These are phyloP conservation scores for Scopus umbretta DNA, from an alignment of 2,113 vertebrate species.

Conservation along the genomic window DNA sequence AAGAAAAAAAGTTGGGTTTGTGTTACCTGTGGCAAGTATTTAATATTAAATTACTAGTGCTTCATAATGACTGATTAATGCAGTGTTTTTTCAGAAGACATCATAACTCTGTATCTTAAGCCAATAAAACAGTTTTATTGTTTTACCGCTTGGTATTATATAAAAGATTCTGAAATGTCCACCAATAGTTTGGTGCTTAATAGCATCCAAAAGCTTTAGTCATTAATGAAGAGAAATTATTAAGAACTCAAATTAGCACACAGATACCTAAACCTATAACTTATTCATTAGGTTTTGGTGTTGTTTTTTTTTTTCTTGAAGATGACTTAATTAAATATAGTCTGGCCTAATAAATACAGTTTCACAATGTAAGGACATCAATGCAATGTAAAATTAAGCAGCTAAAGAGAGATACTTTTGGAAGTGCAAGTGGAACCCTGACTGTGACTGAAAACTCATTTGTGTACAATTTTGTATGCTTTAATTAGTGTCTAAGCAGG, in stretches of 20 bases:
- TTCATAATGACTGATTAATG: not conserved
- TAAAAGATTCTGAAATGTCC: not conserved
- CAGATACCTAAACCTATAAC: not conserved
- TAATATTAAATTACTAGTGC: not conserved
- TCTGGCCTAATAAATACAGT: not conserved
- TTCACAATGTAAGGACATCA: not conserved
- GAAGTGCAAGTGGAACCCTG: not conserved
- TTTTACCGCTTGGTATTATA: not conserved
- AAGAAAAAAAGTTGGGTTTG: not conserved
- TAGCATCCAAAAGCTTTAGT: not conserved
- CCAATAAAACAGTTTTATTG: not conserved
- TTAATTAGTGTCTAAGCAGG: constrained; percentile 3
- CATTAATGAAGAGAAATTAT: not conserved
- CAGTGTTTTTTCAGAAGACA: not conserved
- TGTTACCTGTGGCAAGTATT: not conserved
- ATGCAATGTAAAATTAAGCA: not conserved
- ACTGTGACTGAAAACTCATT: not conserved
- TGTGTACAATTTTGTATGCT: not conserved
- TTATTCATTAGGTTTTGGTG: not conserved
- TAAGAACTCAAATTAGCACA: not conserved
- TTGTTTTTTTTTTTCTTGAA: not conserved
- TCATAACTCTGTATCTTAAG: not conserved
- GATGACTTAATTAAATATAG: not conserved
- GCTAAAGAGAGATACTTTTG: not conserved
- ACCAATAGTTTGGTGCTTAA: not conserved